These are phyloP conservation scores for Hymenopus coronatus DNA, from an alignment of 2,888 invertebrate species.

Conservation along the genomic window DNA sequence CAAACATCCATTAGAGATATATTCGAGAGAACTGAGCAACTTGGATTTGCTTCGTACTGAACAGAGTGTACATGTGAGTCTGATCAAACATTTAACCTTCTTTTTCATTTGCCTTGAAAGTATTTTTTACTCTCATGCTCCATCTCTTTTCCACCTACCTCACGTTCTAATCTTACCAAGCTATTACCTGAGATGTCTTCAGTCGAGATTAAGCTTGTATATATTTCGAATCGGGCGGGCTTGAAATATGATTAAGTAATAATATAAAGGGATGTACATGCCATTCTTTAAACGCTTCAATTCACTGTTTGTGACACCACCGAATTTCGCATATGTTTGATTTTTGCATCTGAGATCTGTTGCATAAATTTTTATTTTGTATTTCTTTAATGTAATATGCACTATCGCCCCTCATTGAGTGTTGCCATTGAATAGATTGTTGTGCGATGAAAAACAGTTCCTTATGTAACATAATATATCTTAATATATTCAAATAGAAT, in stretches of 20 bases:
- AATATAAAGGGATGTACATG: background rate
- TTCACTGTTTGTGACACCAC: too few species aligned
- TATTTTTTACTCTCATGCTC: background rate
- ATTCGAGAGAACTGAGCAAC: background rate
- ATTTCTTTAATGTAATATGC: too few species aligned
- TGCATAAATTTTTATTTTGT: background rate
- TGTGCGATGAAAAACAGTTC: too few species aligned
- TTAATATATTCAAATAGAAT: too few species aligned
- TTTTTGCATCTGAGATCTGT: background rate
- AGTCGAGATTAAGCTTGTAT: background rate
- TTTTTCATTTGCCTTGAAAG: background rate
- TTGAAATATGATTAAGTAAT: background rate
- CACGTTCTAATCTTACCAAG: background rate
- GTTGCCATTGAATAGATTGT: too few species aligned
- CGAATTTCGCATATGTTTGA: too few species aligned
- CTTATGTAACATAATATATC: too few species aligned
- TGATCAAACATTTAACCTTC: background rate
- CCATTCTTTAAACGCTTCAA: background rate
- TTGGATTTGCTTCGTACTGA: background rate
- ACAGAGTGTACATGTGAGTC: background rate
- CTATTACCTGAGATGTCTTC: conserved; percentile 9
- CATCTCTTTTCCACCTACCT: background rate
- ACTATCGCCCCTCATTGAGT: too few species aligned
- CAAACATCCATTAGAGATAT: too few species aligned
- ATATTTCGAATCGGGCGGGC: background rate